These are phyloP conservation scores for Pelecanus crispus DNA, from an alignment of 2,113 vertebrate species.

Conservation along the genomic window DNA sequence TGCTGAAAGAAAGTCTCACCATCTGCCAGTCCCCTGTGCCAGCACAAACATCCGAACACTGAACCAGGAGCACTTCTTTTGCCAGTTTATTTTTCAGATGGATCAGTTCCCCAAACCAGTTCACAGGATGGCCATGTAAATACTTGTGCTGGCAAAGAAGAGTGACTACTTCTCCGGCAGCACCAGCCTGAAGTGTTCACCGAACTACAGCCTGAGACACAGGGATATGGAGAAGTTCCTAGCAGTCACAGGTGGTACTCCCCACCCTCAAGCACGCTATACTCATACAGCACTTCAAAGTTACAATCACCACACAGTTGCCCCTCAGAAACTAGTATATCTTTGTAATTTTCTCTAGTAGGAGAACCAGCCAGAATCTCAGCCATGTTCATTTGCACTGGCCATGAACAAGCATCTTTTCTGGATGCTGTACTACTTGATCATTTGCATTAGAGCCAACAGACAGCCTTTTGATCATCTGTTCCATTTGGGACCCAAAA, in stretches of 20 bases:
- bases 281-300: neutral
- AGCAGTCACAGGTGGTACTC: neutral
- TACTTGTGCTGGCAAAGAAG: constrained; percentile 30
- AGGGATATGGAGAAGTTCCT: neutral
- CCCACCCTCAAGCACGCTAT: neutral
- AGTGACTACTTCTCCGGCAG: neutral
- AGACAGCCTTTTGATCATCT: neutral
- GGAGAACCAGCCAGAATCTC: neutral
- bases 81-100: constrained; percentile 50
- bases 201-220: neutral
- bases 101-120: constrained; percentile 45
- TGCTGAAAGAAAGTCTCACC: constrained; percentile 58
- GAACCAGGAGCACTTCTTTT: constrained; percentile 50
- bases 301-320: neutral
- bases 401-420: neutral
- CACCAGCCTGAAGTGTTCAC: neutral
- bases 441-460: neutral
- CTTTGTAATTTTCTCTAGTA: neutral
- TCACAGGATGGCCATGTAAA: constrained; percentile 57
- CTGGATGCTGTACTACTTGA: neutral
- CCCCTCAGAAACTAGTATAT: neutral
- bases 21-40: constrained; percentile 43
- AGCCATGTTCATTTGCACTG: neutral
- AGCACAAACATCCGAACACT: constrained; percentile 57
- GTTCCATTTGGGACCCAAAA: neutral